Conservation (phyloP, 2,113 vertebrate genomes). For the Dissostichus mawsoni region DNA sequence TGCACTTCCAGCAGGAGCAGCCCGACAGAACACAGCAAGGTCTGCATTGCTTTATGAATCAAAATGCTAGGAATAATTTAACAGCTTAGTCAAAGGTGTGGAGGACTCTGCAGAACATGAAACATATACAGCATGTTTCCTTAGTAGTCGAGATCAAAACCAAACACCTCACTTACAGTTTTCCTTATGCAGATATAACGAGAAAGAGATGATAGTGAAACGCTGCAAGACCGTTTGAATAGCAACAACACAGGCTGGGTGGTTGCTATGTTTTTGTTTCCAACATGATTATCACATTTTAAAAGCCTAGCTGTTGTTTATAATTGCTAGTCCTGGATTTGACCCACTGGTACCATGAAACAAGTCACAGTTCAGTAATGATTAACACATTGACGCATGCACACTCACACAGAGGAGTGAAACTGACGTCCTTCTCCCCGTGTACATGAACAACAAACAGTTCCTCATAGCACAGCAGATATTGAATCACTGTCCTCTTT, state of each 20-base stretch:
- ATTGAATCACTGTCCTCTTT: conserved; percentile 19
- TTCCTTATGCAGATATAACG: conserved; percentile 3
- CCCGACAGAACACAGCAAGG: conserved; percentile 48
- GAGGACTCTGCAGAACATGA: conserved; percentile 31
- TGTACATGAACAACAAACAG: conserved; percentile 42
- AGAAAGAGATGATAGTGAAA: not conserved
- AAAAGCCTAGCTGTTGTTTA: conserved; percentile 65
- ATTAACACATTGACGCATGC: conserved; percentile 45
- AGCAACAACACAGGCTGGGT: not conserved
- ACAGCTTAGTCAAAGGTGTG: conserved; percentile 33
- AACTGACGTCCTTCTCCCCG: conserved; percentile 23
- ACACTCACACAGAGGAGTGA: conserved; percentile 16
- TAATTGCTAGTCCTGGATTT: conserved; percentile 62
- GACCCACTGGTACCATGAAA: conserved; percentile 41
- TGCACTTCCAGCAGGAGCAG: conserved; percentile 62
- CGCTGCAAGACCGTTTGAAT: not conserved
- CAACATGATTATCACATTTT: conserved; percentile 8
- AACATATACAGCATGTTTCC: conserved; percentile 30
- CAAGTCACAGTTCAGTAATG: conserved; percentile 51
- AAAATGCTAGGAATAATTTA: conserved; percentile 57
- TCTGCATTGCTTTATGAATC: conserved; percentile 49
- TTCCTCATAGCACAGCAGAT: conserved; percentile 13
- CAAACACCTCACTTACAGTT: not conserved
- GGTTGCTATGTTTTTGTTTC: conserved; percentile 27
- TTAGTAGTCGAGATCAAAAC: conserved; percentile 6